These are phyloP conservation scores for Lasaia peninsularis DNA, from an alignment of 1,140 invertebrate genomes.

Conservation along the genomic window DNA sequence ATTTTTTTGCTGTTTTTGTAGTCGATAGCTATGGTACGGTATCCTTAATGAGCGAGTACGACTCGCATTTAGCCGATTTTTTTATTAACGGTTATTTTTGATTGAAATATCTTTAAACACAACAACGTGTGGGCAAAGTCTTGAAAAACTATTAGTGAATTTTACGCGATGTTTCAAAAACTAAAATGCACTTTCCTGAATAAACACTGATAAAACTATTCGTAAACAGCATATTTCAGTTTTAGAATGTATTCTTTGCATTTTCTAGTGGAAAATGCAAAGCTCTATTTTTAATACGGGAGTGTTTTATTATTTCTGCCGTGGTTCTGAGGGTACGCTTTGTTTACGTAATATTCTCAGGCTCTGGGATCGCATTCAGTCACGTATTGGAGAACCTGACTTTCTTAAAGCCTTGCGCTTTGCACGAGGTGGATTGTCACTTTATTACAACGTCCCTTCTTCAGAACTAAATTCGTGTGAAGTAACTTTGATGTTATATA, in stretches of 20 bases:
- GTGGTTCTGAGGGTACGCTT: constrained; percentile 7
- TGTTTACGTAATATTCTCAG: constrained; percentile 10
- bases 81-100: no score
- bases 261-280: constrained; percentile 6
- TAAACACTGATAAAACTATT: not conserved
- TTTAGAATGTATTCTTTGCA: constrained; percentile 5
- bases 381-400: constrained; percentile 1
- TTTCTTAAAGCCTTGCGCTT: constrained; percentile 1
- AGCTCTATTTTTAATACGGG: constrained; percentile 7
- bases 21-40: no score
- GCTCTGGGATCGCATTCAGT: not conserved
- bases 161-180: not conserved
- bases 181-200: not conserved
- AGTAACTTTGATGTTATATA: not conserved
- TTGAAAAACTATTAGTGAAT: no score
- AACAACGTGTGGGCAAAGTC: no score
- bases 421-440: constrained; percentile 7
- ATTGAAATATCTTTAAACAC: no score
- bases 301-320: constrained; percentile 9
- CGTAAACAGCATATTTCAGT: constrained; percentile 4
- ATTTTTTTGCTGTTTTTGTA: no score
- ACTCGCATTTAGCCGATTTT: no score
- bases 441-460: constrained; percentile 3
- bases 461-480: not conserved
- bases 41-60: no score